Base-by-base conservation (phyloP, 2,888 invertebrate species). In the Oscheius sp. region DNA sequence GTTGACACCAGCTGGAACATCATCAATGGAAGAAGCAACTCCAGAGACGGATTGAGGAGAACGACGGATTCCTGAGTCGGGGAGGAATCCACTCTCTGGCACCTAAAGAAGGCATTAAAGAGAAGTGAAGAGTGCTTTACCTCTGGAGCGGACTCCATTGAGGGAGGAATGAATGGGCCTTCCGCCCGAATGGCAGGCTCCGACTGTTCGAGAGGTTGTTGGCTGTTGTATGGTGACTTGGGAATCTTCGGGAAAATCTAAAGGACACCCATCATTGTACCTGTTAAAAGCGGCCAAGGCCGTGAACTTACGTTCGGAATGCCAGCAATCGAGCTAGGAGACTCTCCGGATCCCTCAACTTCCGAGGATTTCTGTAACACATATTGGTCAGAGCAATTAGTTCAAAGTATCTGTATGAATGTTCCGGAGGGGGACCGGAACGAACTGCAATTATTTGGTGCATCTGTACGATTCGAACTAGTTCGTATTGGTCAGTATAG, bases 81-180 rank as follows among this genome's bases (percentile, higher is more conserved):
- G 80, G n/a, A 81, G 72, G 69, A 85, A 75, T 20, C 86, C 86
- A 12, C 85, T 84, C 48, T 86, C 82, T 50, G 86, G 86, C 15
- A 86, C 81, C 68, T 79, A 71, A 2, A 48, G 2, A 34, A 12
- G 8, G 2, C n/a, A 34, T 33, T 8, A 42, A 58, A 27, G 27
- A 12, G 29, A 33, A 31, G 42, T 25, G 20, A 55, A 55, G 15
- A 8, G 25, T 52, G 55, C 25, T n/a, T 34, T 46, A 73, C 80
- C 33, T 70, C 69, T 25, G 80, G 80, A 34, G 76, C 73, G 1
- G 75, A 63, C 15, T 72, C 65, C 50, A 81, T 75, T n/a, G n/a
- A n/a, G 33, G 70, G 52, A 57, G 81, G 79, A 48, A 78, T 52
- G 48, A 53, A 65, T 17, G 73, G 69, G 27, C 48, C 65, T 17